These are phyloP conservation scores for Pavo muticus DNA, from an alignment of 2,113 vertebrate genomes.

Conservation along the genomic window DNA sequence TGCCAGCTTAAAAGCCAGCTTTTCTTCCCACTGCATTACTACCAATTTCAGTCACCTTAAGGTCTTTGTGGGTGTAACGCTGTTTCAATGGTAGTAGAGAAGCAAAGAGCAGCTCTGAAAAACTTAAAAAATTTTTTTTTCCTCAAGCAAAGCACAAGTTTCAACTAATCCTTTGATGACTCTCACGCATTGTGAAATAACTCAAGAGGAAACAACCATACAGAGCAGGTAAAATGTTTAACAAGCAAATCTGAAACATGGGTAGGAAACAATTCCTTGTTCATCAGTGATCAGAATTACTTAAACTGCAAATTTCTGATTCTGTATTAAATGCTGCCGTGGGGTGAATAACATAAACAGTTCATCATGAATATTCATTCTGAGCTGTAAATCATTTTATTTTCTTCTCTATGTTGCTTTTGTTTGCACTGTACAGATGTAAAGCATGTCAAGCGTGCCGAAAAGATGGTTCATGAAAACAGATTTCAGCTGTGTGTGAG, in stretches of 20 bases:
- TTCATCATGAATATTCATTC: neutral
- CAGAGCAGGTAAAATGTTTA: slow-evolving; percentile 26
- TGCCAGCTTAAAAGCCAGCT: neutral
- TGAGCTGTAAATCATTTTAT: neutral
- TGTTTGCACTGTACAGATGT: neutral
- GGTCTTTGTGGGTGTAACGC: neutral
- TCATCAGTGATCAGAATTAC: neutral
- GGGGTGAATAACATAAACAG: neutral
- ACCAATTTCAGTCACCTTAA: neutral
- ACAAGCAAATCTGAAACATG: neutral
- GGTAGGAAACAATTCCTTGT: neutral
- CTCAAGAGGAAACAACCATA: neutral
- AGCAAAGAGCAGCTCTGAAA: neutral
- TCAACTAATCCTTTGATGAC: neutral
- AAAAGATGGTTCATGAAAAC: neutral
- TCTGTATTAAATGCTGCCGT: neutral
- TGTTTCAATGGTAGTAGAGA: neutral
- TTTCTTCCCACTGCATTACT: neutral
- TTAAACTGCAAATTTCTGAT: neutral
- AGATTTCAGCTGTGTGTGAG: neutral
- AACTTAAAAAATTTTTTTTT: neutral
- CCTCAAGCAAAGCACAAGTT: neutral
- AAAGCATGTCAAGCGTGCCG: neutral
- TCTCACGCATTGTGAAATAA: neutral
- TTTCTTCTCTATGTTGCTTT: neutral